Evolutionary conservation across 2,797 vertebrate species (phyloP).

Genomic region (Loriculus beryllinus): DNA sequence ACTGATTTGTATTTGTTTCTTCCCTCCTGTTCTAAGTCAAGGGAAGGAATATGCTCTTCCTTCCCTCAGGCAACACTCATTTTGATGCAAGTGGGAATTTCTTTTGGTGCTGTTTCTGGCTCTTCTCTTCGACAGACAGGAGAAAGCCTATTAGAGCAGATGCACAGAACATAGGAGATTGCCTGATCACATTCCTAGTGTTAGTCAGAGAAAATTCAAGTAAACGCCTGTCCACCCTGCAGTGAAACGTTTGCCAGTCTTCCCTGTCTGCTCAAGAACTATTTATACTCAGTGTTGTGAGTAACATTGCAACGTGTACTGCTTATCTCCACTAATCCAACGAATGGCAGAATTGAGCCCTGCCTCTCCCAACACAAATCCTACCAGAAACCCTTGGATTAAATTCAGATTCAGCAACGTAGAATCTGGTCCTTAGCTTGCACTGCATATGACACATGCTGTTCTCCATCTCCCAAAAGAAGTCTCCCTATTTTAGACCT

Average conservation of each 20-base stretch:
- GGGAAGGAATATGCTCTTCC: slow-evolving; percentile 4
- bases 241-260: background rate
- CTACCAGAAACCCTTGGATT: background rate
- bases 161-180: background rate
- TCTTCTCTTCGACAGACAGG: background rate
- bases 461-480: background rate
- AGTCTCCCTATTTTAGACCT: background rate
- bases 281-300: background rate
- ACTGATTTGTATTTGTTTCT: slow-evolving; percentile 14
- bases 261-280: background rate
- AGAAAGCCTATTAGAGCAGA: slow-evolving; percentile 28
- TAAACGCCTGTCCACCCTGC: background rate
- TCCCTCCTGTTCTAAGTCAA: background rate
- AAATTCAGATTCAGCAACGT: background rate
- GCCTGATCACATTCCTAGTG: background rate
- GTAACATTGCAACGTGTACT: background rate
- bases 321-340: background rate
- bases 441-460: background rate
- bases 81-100: slow-evolving; percentile 50
- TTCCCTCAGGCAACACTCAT: slow-evolving; percentile 1
- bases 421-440: background rate
- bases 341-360: background rate
- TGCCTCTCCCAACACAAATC: background rate
- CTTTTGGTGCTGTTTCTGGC: slow-evolving; percentile 19
- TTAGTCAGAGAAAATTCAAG: background rate